Evolutionary conservation across 2,888 invertebrate genomes (phyloP), one percentile per base, ranked within the genome.

Genomic region (Emmelina monodactyla): DNA sequence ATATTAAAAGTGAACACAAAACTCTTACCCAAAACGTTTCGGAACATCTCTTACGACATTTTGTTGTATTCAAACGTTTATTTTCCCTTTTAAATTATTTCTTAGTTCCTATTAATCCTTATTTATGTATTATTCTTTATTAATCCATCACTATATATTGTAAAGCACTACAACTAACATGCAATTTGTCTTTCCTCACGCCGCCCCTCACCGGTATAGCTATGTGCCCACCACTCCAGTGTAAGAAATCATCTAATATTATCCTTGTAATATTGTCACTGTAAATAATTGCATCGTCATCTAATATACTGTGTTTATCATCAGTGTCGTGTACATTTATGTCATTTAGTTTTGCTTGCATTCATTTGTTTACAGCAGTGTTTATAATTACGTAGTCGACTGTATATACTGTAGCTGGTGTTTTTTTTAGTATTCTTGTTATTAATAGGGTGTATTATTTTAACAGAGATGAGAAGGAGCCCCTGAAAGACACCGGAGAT

Each of bases 391-490:
- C n/a, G n/a, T n/a, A n/a, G n/a, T n/a, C n/a, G n/a, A n/a, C n/a
- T n/a, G n/a, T n/a, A n/a, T n/a, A n/a, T n/a, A n/a, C n/a, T n/a
- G n/a, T n/a, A n/a, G n/a, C n/a, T 14, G 3, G 31, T 14, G 11
- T 13, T n/a, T 2, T 13, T 15, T 13, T 31, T n/a, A 14, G 31
- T 3, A 15, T 31, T 31, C 7, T 31, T 32, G 1, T 29, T 19
- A n/a, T n/a, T n/a, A n/a, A n/a, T n/a, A n/a, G n/a, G n/a, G n/a
- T n/a, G n/a, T n/a, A n/a, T n/a, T n/a, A n/a, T n/a, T 44, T 48
- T 51, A 43, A 42, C 66, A 75, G 91, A 75, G 91, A 91, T 49
- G 92, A 92, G 73, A 90, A 90, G 65, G 90, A 92, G 58, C 91
- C 92, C 1, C 70, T 92, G 40, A 90, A 85, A 53, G 87, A 86